Percentiles rank a stretch among this genome's conserved stretches.
Evolutionary conservation across 2,888 invertebrate species (phyloP).

Genomic region (Leptopilina syphax): DNA sequence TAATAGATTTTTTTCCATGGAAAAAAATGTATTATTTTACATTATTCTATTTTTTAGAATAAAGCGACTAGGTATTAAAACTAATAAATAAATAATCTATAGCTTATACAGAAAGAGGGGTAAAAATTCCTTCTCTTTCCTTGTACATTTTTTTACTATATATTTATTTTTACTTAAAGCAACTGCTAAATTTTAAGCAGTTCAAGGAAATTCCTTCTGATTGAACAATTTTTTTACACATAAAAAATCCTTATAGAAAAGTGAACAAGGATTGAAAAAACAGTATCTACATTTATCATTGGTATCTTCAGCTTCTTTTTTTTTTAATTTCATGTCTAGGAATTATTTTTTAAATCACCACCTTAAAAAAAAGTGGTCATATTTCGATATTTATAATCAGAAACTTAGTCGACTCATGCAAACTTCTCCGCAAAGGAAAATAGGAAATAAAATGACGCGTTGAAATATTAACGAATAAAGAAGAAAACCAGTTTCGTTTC

Average conservation of each 20-base stretch:
- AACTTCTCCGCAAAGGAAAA: background rate
- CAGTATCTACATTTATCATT: slow-evolving; percentile 22
- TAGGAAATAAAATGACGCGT: background rate
- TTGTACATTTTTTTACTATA: background rate
- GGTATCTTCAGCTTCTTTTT: slow-evolving; percentile 33
- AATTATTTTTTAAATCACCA: slow-evolving; percentile 12
- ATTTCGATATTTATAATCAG: background rate
- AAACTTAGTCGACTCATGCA: slow-evolving; percentile 23
- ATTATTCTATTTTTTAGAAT: background rate
- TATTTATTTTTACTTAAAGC: background rate
- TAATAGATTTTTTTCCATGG: background rate
- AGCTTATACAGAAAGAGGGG: slow-evolving; percentile 4
- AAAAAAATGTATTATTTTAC: slow-evolving; percentile 2
- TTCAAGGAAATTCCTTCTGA: background rate
- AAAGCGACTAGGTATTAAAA: background rate
- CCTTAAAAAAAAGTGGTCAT: background rate
- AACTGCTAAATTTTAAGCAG: background rate
- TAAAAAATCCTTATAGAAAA: slow-evolving; percentile 21
- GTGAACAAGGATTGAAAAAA: slow-evolving; percentile 16
- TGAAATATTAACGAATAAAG: background rate
- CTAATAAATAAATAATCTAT: background rate
- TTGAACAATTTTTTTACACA: background rate
- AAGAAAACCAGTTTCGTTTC: background rate
- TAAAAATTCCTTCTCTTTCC: background rate
- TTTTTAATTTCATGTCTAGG: background rate